Evolutionary conservation across 2,888 invertebrate genomes (phyloP), one percentile per base, ranked within the genome.

Genomic region (Onthophagus sagittarius): DNA sequence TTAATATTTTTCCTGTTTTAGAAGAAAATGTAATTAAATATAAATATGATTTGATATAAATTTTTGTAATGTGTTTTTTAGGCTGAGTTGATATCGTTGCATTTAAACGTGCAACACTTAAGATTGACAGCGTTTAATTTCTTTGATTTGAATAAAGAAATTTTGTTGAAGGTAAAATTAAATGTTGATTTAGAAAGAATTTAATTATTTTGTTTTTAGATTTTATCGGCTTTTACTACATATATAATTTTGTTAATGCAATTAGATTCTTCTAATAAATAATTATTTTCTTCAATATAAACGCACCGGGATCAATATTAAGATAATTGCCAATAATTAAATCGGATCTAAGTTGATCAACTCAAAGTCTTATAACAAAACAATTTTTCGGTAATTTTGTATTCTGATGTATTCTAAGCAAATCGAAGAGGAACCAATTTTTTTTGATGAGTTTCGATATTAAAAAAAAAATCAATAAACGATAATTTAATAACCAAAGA

Each of bases 1-100:
- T 67, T 5, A 67, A 67, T 23, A 31, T 67, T 1, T 23, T 11
- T 23, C 67, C 67, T 7, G 23, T 5, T 23, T 67, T 67, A 67
- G 67, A 67, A 23, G 67, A 67, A 67, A 15, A 67, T 67, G 67
- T 67, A 67, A 53, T n/a, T n/a, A n/a, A n/a, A n/a, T n/a, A n/a
- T n/a, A n/a, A n/a, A n/a, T n/a, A n/a, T n/a, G n/a, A n/a, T n/a
- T n/a, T n/a, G n/a, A n/a, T n/a, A n/a, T n/a, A n/a, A n/a, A n/a
- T n/a, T n/a, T n/a, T n/a, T n/a, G n/a, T n/a, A n/a, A 63, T 1
- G 13, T 63, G 7, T 63, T 64, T 64, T 67, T 23, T 32, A 67
- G 67, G 67, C 67, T 11, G 67, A 67, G 11, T 5, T 67, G 13
- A 31, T 67, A 23, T 67, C 32, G 0, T 23, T 67, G 5, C 67